Base-by-base conservation (phyloP, 2,113 vertebrate species). In the Thamnophis sirtalis region DNA sequence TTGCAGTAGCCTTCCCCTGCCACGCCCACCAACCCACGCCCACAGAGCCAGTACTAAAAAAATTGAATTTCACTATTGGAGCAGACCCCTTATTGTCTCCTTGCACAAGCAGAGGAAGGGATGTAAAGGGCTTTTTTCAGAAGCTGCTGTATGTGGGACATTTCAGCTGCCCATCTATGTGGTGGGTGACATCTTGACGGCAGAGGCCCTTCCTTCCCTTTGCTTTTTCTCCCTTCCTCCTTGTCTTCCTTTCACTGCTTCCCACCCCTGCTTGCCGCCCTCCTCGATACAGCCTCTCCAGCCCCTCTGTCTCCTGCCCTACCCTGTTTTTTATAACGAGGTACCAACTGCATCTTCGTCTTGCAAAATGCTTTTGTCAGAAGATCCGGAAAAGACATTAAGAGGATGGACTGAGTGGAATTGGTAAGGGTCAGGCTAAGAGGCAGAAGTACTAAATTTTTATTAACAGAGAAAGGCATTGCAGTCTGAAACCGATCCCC, bases 351-450 rank as follows among this genome's bases (percentile, higher is more conserved):
- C 90, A 88, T 51, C 84, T 54, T 86, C 48, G 0, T 92, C 91
- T 26, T 1, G 49, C 51, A 43, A 95, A 94, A 93, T 0, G 13
- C 63, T 84, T 9, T 49, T 93, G 86, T 84, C 95, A 91, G 93
- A 80, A n/a, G 7, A 94, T 58, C 73, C 0, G 0, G 89, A 84
- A 54, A 86, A 60, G 0, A 0, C 49, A 15, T 92, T 0, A 55
- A 48, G 84, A 84, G 22, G 50, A 87, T 5, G 51, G 5, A 53
- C 87, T 8, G 22, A 84, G 3, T 51, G 92, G 88, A 88, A 92
- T 56, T 60, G 6, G 89, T 48, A 26, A 0, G 89, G 87, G 53
- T 0, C 54, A 26, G 89, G 84, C 0, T 0, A 51, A n/a, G 91
- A 88, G 53, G 86, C 38, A 92, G 88, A 91, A 54, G 15, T 84